Base-by-base conservation (phyloP, 1,140 invertebrate genomes). In the Drosophila busckii region DNA sequence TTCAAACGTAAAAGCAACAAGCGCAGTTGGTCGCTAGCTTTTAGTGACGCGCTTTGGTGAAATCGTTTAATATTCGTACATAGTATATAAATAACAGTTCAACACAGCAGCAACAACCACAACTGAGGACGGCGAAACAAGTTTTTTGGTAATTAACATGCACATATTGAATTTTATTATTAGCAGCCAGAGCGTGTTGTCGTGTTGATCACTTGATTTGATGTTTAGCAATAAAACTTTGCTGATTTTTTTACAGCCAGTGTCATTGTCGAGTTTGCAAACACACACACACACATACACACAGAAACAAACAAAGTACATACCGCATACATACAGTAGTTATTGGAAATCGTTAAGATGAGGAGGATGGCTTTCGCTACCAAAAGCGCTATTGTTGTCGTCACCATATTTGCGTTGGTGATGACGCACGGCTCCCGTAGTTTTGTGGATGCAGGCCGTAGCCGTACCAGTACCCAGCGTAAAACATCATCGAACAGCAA, bases 401-500 rank as follows among this genome's bases (percentile, higher is more conserved):
- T 67, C 32, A 16, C 35, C 10, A 25, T 69, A 17, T 58, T 61
- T 37, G 64, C 69, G 4, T 15, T 80, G 17, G 13, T 78, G 45
- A 31, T 80, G 73, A 80, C 68, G 59, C 50, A 76, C 9, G 40
- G 46, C 12, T 29, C 48, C 13, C 4, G n/a, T 2, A 26, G 20
- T 65, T 53, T 64, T 82, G 75, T 83, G 52, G 75, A 83, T 34
- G 70, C 70, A 0, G 60, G 75, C 15, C 75, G 75, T 70, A 69
- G 61, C 52, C 75, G 67, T 15, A 61, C 69, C 40, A 80, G 26
- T 38, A 69, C 26, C 32, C 76, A 82, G 17, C 75, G 75, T 15
- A 82, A 83, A 23, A 52, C 65, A 23, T 56, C 71, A n/a, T 68
- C 75, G 17, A 34, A 84, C 87, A 91, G 70, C 20, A 61, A 34